Evolutionary conservation across 2,113 vertebrate species (phyloP).

Genomic region (Mus pahari): DNA sequence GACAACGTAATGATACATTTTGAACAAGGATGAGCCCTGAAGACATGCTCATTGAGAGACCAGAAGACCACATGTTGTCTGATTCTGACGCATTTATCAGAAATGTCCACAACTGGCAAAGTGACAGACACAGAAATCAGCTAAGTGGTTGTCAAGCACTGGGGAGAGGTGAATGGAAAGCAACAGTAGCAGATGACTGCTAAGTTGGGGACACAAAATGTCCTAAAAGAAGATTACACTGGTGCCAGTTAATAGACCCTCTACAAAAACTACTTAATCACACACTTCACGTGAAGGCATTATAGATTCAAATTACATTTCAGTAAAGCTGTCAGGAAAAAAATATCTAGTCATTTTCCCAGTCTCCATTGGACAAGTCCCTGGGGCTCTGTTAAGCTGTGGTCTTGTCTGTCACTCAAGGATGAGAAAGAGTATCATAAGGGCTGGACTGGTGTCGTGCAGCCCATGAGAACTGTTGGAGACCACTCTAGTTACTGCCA

Average conservation of each 20-base stretch:
- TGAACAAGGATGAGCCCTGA: neutral
- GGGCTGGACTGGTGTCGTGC: too few species aligned
- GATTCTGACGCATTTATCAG: neutral
- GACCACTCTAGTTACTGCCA: rapidly evolving
- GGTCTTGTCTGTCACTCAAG: neutral
- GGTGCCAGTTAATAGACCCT: too few species aligned
- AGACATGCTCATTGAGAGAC: neutral
- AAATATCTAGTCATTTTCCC: neutral
- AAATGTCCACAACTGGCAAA: neutral
- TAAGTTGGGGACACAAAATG: neutral
- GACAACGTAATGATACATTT: neutral
- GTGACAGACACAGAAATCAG: neutral
- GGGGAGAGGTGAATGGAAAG: neutral
- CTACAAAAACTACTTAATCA: neutral
- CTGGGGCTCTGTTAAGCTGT: neutral
- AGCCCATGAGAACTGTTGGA: rapidly evolving
- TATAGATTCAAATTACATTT: neutral
- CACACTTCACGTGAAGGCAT: neutral
- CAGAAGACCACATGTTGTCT: neutral
- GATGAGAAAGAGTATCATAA: neutral
- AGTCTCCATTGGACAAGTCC: neutral
- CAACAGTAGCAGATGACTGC: neutral
- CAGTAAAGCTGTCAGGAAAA: neutral
- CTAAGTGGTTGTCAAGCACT: too few species aligned
- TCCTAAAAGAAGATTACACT: neutral